Percentiles rank a stretch among this genome's conserved stretches.
These are phyloP conservation scores for Acrocephalus scirpaceus DNA, from an alignment of 2,797 vertebrate species.

Conservation along the genomic window DNA sequence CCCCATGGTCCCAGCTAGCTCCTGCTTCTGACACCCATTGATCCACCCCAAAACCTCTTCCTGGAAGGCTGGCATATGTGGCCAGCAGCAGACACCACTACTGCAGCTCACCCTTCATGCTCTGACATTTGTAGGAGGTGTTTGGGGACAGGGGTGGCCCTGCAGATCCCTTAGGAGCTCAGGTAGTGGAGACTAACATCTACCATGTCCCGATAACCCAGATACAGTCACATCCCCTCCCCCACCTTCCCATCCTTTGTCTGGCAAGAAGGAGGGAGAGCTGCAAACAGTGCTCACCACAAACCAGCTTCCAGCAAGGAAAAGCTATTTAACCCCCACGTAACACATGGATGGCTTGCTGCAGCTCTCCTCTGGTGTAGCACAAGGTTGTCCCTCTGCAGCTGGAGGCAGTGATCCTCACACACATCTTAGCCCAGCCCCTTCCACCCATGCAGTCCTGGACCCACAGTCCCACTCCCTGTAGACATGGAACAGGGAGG, in stretches of 20 bases:
- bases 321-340: not conserved
- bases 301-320: slow-evolving; percentile 8
- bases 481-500: not conserved
- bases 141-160: not conserved
- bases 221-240: not conserved
- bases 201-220: slow-evolving; percentile 11
- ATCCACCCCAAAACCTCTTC: not conserved
- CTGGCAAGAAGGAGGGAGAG: slow-evolving; percentile 23
- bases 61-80: accelerated
- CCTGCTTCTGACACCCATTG: not conserved
- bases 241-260: slow-evolving; percentile 41
- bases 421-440: accelerated
- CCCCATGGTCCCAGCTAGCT: not conserved
- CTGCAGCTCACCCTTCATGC: not conserved
- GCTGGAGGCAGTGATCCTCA: not conserved
- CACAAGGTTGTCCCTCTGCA: not conserved
- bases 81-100: not conserved
- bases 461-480: not conserved
- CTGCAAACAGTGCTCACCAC: slow-evolving; percentile 53
- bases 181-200: not conserved
- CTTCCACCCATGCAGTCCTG: accelerated
- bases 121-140: accelerated
- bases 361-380: not conserved
- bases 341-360: not conserved
- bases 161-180: not conserved